phyloP scores from a whole-genome alignment of 2,113 vertebrate species.

The Malurus cyaneus region DNA sequence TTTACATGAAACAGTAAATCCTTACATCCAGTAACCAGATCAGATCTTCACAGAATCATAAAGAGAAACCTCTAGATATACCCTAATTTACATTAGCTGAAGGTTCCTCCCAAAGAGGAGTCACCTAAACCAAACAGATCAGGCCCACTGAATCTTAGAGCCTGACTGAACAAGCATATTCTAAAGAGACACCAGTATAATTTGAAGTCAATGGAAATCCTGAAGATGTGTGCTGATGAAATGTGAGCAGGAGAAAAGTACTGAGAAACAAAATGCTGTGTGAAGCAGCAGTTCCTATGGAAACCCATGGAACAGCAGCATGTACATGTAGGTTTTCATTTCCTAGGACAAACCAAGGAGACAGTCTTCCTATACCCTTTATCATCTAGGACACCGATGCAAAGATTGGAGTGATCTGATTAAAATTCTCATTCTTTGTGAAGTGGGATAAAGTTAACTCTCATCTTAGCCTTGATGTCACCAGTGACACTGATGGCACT shows the following conservation, averaged over 20 bases:
- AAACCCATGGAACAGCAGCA: background rate
- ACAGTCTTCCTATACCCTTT: background rate
- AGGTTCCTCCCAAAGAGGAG: background rate
- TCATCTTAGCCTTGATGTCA: conserved; percentile 1
- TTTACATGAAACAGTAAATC: background rate
- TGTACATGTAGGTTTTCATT: background rate
- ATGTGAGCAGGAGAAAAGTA: background rate
- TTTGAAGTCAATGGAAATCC: background rate
- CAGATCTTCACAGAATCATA: background rate
- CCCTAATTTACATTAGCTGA: background rate
- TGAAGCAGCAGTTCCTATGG: conserved; percentile 34
- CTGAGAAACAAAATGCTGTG: background rate
- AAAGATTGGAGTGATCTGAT: background rate
- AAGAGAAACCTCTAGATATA: background rate
- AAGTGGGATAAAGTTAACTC: conserved; percentile 5
- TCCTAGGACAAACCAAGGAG: background rate
- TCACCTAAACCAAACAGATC: background rate
- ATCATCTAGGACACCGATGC: background rate
- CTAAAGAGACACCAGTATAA: background rate
- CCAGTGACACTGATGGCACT: background rate
- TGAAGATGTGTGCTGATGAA: background rate
- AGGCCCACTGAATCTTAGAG: background rate
- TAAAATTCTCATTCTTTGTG: background rate
- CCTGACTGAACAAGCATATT: background rate
- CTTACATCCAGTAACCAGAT: background rate